These are phyloP conservation scores for Mareca penelope DNA, from an alignment of 2,797 vertebrate genomes.

Conservation along the genomic window DNA sequence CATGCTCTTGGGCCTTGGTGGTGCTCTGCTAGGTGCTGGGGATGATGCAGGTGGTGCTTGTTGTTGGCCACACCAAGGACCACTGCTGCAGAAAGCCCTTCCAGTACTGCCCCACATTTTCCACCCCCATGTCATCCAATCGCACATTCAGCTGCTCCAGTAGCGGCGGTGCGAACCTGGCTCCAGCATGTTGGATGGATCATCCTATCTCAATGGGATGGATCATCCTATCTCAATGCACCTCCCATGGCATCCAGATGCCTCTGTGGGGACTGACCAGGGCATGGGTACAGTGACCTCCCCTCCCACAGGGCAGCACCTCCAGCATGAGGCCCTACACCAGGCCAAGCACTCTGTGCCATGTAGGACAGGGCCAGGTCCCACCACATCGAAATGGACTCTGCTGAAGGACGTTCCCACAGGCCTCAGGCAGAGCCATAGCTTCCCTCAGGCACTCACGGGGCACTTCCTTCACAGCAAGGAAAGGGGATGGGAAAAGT, in stretches of 20 bases:
- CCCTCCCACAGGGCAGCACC: neutral
- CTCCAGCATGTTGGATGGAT: accelerated
- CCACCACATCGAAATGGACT: neutral
- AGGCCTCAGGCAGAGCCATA: neutral
- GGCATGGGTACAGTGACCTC: neutral
- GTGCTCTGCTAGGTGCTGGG: neutral
- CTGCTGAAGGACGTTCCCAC: neutral
- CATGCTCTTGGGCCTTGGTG: accelerated
- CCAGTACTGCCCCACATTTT: neutral
- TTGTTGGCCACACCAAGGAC: neutral
- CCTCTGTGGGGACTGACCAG: neutral
- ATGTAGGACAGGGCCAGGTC: neutral
- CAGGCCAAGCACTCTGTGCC: neutral
- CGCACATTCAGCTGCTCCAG: neutral
- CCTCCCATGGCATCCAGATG: neutral
- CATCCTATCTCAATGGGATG: neutral
- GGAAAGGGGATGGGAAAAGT: neutral
- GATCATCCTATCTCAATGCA: neutral
- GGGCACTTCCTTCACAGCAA: neutral
- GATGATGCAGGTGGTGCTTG: neutral
- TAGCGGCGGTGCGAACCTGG: neutral
- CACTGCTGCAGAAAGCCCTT: neutral
- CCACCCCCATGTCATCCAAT: neutral
- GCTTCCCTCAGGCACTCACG: neutral
- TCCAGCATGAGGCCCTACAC: neutral